Conservation (phyloP, 1,140 invertebrate species). For the Drosophila ficusphila region DNA sequence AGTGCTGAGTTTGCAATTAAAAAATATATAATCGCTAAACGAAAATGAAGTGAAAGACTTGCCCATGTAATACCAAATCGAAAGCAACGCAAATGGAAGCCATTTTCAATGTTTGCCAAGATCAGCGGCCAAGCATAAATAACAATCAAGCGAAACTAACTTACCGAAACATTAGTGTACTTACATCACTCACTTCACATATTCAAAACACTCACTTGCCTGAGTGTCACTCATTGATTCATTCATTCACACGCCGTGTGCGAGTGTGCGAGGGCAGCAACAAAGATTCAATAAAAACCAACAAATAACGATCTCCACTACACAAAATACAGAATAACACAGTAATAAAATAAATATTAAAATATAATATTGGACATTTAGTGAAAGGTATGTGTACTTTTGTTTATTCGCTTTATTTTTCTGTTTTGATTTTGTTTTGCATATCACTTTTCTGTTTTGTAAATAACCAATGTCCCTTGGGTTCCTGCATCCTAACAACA, state of each 20-base stretch:
- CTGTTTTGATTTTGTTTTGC: slow-evolving; percentile 15
- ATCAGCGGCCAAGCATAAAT: slow-evolving; percentile 25
- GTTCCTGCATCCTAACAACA: not conserved
- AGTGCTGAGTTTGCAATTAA: slow-evolving; percentile 10
- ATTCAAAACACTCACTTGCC: slow-evolving; percentile 9
- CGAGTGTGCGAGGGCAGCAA: slow-evolving; percentile 9
- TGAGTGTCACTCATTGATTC: slow-evolving; percentile 2
- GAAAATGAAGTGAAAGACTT: slow-evolving; percentile 3
- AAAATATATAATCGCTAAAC: slow-evolving; percentile 3
- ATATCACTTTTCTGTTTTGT: slow-evolving; percentile 21
- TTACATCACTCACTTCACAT: not conserved
- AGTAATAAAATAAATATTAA: slow-evolving; percentile 21
- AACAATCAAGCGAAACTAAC: slow-evolving; percentile 7
- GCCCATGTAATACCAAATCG: not conserved
- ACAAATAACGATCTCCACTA: slow-evolving; percentile 9
- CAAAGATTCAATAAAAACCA: not conserved
- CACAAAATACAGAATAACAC: slow-evolving; percentile 15
- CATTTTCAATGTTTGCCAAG: slow-evolving; percentile 50
- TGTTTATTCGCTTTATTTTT: slow-evolving; percentile 62
- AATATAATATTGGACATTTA: slow-evolving; percentile 66
- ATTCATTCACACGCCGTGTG: slow-evolving; percentile 14
- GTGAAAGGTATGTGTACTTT: slow-evolving; percentile 81
- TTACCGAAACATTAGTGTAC: slow-evolving; percentile 30
- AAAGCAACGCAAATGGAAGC: slow-evolving; percentile 74
- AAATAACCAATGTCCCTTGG: slow-evolving; percentile 1